Conservation (phyloP, 2,888 invertebrate species). For the Sminthurinus aureus region DNA sequence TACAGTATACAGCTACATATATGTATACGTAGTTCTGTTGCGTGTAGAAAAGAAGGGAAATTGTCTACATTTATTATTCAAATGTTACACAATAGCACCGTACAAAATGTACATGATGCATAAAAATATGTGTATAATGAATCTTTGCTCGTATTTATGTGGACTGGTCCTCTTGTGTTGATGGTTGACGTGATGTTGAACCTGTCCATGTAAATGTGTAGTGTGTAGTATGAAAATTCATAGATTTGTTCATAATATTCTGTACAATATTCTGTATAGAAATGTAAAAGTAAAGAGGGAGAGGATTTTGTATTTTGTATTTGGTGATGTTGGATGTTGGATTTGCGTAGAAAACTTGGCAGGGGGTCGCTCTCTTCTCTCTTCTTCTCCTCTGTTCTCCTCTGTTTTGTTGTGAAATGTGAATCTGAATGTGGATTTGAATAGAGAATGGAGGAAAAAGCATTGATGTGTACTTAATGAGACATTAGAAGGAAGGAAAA, state of each 20-base stretch:
- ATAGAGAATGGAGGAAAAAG: slow-evolving; percentile 33
- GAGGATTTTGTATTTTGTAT: background rate
- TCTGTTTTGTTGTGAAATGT: no score
- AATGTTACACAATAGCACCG: slow-evolving; percentile 24
- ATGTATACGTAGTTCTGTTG: no score
- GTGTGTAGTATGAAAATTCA: background rate
- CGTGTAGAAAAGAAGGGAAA: slow-evolving; percentile 29
- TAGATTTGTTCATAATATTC: slow-evolving; percentile 6
- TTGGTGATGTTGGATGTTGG: background rate
- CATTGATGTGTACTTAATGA: slow-evolving; percentile 47
- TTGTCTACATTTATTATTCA: slow-evolving; percentile 37
- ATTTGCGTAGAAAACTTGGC: slow-evolving; percentile 33
- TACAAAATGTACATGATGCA: background rate
- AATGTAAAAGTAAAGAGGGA: no score
- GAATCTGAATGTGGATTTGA: no score
- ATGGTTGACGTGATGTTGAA: background rate
- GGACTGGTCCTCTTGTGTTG: background rate
- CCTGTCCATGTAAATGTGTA: background rate
- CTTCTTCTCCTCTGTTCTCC: no score
- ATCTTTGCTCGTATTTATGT: no score
- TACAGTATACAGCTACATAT: slow-evolving; percentile 13
- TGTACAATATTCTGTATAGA: no score
- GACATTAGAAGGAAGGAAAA: slow-evolving; percentile 43
- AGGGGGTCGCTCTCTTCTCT: slow-evolving; percentile 29
- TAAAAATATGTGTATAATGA: background rate